A percentile compares a stretch with the other conserved stretches of the same genome.
Evolutionary conservation across 2,797 vertebrate species (phyloP).

Genomic region (Lacerta viridis): DNA sequence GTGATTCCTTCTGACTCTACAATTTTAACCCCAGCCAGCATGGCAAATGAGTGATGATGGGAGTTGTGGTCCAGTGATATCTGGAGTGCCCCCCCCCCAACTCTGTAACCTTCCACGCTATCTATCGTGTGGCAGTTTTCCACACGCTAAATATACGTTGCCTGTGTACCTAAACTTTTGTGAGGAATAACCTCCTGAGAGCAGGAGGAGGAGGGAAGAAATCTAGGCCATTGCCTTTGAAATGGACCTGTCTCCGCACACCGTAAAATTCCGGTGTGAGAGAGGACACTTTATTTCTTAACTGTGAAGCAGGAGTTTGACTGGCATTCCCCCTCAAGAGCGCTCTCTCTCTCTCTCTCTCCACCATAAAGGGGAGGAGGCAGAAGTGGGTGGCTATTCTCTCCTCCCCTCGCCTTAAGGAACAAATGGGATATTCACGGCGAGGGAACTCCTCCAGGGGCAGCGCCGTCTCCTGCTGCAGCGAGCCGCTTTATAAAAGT

Average conservation of each 20-base stretch:
- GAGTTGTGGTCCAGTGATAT: background rate
- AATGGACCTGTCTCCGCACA: too few relatives aligned
- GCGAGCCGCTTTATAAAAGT: background rate
- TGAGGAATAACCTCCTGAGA: background rate
- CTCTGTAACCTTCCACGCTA: background rate
- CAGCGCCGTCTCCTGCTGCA: constrained; percentile 23
- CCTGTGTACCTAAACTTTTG: too few relatives aligned
- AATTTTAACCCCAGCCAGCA: background rate
- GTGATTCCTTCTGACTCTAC: too few relatives aligned
- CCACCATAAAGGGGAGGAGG: background rate
- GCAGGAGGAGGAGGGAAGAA: background rate
- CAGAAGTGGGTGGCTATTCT: constrained; percentile 61
- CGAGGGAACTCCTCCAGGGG: constrained; percentile 80
- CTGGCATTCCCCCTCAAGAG: background rate
- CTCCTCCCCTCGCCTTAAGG: constrained; percentile 79
- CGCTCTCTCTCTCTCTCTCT: too few relatives aligned
- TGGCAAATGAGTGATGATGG: background rate
- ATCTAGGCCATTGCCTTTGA: background rate
- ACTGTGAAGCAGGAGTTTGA: background rate
- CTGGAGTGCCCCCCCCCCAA: background rate
- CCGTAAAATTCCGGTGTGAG: background rate
- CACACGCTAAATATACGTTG: too few relatives aligned
- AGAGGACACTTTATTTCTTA: background rate
- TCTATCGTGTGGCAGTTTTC: background rate
- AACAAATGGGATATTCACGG: constrained; percentile 91